phyloP scores from a whole-genome alignment of 2,888 invertebrate genomes.

The Polyommatus icarus region DNA sequence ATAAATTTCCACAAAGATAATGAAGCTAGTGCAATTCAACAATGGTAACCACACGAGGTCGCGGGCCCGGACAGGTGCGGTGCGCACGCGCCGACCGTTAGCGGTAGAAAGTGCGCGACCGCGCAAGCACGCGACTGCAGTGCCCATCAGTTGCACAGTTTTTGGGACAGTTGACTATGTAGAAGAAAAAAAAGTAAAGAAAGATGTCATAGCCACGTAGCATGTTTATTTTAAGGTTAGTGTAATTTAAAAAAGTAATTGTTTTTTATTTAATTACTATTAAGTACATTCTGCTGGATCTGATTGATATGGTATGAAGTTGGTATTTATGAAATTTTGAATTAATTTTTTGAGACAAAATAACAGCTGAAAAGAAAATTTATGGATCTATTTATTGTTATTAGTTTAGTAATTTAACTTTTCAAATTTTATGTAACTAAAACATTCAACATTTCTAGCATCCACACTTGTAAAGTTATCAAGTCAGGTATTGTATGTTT shows the following conservation, averaged over 20 bases:
- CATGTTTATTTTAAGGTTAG: no score
- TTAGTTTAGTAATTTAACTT: no score
- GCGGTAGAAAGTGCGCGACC: slow-evolving; percentile 79
- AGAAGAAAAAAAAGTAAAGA: not conserved
- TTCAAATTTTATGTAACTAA: not conserved
- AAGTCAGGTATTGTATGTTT: not conserved
- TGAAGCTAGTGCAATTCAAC: slow-evolving; percentile 52
- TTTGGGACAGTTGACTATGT: slow-evolving; percentile 6
- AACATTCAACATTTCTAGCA: not conserved
- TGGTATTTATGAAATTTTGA: no score
- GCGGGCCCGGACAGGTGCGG: slow-evolving; percentile 74
- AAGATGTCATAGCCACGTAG: not conserved
- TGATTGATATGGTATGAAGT: no score
- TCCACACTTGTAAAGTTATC: not conserved
- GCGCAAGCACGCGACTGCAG: slow-evolving; percentile 74
- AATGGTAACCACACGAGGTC: slow-evolving; percentile 54
- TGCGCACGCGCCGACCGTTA: slow-evolving; percentile 80
- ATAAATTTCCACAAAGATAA: slow-evolving; percentile 48
- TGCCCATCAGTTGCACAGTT: slow-evolving; percentile 41
- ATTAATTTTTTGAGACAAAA: no score
- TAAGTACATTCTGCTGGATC: no score
- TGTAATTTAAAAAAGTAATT: no score
- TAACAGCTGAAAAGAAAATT: no score
- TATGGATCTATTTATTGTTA: no score
- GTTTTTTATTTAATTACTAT: no score